Evolutionary conservation across 2,113 vertebrate species (phyloP), one percentile per base, ranked within the genome.

Genomic region (Cynopterus brachyotis): DNA sequence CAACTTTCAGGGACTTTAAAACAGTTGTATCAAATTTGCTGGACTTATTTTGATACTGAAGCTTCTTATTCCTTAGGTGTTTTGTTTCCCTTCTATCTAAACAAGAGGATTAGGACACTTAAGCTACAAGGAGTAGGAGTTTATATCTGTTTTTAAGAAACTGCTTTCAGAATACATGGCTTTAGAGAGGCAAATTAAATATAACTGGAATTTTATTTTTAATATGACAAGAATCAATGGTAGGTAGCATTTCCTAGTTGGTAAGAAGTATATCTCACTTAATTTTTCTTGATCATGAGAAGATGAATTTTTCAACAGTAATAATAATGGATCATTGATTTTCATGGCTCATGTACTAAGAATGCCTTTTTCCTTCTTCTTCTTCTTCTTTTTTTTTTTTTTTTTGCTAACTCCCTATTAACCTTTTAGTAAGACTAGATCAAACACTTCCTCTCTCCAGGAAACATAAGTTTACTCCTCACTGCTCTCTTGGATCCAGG

Each of bases 251-350:
- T 95, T 95, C 64, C 40, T 81, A 64, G 1, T n/a, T 78, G 47
- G 7, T n/a, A 62, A 40, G 72, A 92, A 94, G 42, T 87, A 30
- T 28, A 55, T 67, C 62, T 79, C 47, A 89, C 30, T 93, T 84
- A 81, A 80, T 95, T 96, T 92, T 97, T 55, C 59, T 95, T 47
- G 86, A 1, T 93, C 17, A 70, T 83, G 66, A 88, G 28, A 96
- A 26, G 66, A 93, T 95, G n/a, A 47, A 17, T 53, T 84, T 91
- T 92, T 95, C 45, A 80, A 26, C 40, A 89, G 22, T 53, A 78
- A 40, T 72, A 86, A 42, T 84, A 64, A 45, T 60, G 53, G 67
- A 7, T 90, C 40, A n/a, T 57, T 76, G 30, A 26, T 60, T 96
- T 81, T 81, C 64, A 28, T 69, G 53, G 42, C 64, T 53, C 42